Percentiles rank a stretch among this genome's conserved stretches.
Conservation (phyloP, 2,113 vertebrate genomes). For the Donacobius atricapilla region DNA sequence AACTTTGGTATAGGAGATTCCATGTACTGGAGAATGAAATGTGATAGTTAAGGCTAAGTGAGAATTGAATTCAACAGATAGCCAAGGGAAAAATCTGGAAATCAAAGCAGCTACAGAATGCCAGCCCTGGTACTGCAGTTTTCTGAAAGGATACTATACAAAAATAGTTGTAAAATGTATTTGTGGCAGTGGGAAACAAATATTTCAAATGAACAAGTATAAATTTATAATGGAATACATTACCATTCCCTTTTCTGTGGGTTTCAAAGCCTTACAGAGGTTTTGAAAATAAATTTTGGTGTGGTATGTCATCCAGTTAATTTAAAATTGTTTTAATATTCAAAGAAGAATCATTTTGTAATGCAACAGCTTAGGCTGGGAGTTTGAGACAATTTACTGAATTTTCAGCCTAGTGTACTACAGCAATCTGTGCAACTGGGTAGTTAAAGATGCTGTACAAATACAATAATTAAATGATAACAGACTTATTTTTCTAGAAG, state of each 20-base stretch:
- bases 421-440: background rate
- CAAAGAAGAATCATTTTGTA: background rate
- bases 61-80: background rate
- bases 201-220: background rate
- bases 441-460: background rate
- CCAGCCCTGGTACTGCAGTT: background rate
- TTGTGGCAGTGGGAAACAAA: background rate
- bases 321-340: background rate
- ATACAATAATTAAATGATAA: background rate
- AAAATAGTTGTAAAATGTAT: background rate
- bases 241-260: background rate
- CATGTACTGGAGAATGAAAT: background rate
- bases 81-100: background rate
- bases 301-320: background rate
- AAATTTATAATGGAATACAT: background rate
- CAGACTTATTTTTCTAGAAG: background rate
- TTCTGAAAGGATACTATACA: background rate
- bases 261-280: background rate
- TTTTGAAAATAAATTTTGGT: background rate
- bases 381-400: background rate
- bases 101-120: background rate
- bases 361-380: background rate
- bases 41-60: background rate
- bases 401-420: background rate
- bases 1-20: background rate